These are phyloP conservation scores for Rhopalosiphum nymphaeae DNA, from an alignment of 2,888 invertebrate genomes.

Conservation along the genomic window DNA sequence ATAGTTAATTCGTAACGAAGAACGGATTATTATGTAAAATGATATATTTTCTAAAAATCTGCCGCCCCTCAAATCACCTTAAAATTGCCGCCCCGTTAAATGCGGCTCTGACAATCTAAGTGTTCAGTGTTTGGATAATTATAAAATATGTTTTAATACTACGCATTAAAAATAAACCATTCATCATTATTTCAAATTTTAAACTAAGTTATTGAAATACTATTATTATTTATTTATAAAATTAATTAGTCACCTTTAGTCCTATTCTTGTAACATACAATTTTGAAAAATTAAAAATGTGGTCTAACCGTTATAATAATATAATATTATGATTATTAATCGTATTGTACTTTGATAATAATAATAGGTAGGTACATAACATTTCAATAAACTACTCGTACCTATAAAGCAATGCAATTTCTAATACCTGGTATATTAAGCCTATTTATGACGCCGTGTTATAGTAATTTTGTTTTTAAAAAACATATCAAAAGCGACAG, in stretches of 20 bases:
- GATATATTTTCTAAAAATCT: no score
- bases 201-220: no score
- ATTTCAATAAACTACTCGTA: background rate
- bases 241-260: background rate
- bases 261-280: background rate
- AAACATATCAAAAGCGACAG: background rate
- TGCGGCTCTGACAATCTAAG: no score
- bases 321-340: background rate
- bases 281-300: background rate
- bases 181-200: no score
- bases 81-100: no score
- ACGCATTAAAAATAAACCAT: background rate
- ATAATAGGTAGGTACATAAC: background rate
- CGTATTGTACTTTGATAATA: background rate
- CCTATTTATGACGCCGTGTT: background rate
- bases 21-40: no score
- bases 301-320: background rate
- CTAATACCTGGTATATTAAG: background rate
- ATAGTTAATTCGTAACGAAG: no score
- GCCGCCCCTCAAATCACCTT: no score
- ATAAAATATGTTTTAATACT: background rate
- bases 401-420: background rate
- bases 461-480: background rate
- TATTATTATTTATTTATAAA: background rate
- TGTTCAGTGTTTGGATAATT: background rate